phyloP scores from a whole-genome alignment of 2,888 invertebrate genomes.

The Parascotia fuliginaria region DNA sequence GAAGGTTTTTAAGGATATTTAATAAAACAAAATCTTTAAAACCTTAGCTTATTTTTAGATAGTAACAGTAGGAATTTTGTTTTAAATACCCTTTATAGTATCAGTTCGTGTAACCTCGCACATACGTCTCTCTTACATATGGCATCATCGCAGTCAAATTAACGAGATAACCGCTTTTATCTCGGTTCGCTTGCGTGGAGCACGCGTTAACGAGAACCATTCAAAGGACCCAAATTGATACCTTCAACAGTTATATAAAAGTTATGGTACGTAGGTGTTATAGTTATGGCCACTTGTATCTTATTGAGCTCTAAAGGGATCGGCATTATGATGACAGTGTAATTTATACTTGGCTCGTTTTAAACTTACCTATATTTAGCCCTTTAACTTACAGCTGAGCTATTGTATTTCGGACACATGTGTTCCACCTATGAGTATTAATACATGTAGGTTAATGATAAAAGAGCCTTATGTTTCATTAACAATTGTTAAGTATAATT shows the following conservation, averaged over 20 bases:
- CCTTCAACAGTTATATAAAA: slow-evolving; percentile 25
- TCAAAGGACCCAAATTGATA: slow-evolving; percentile 50
- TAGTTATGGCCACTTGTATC: slow-evolving; percentile 1
- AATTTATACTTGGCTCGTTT: not conserved
- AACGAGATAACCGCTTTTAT: slow-evolving; percentile 52
- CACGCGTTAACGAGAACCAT: slow-evolving; percentile 37
- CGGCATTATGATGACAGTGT: not conserved
- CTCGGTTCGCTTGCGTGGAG: slow-evolving; percentile 42
- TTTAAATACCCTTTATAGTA: not conserved
- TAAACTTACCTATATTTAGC: not conserved
- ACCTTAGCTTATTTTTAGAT: too few species aligned
- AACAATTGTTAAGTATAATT: not conserved
- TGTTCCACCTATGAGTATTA: too few species aligned
- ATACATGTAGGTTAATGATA: too few species aligned
- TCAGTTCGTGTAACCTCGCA: not conserved
- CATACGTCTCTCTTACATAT: slow-evolving; percentile 21
- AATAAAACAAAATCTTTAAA: too few species aligned
- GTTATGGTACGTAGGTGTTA: slow-evolving; percentile 7
- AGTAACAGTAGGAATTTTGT: too few species aligned
- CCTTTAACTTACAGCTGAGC: not conserved
- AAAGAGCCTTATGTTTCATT: too few species aligned
- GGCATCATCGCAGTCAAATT: slow-evolving; percentile 45
- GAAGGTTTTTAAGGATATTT: too few species aligned
- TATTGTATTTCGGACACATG: not conserved
- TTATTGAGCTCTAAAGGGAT: not conserved